These are phyloP conservation scores for Glyphotaelius pellucidus DNA, from an alignment of 2,888 invertebrate species.

Conservation along the genomic window DNA sequence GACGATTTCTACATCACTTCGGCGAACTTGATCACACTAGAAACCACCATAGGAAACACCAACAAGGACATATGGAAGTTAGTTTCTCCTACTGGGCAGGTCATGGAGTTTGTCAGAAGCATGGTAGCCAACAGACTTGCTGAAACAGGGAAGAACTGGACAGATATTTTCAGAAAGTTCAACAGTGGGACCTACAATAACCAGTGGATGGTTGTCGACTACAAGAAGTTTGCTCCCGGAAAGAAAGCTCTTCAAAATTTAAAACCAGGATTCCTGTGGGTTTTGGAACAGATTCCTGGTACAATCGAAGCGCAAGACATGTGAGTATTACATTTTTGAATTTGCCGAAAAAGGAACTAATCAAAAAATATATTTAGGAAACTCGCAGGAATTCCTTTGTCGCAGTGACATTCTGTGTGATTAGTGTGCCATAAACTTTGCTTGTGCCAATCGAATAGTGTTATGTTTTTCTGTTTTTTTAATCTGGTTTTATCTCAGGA, in stretches of 20 bases:
- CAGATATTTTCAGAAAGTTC: conserved; percentile 76
- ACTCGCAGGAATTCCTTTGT: background rate
- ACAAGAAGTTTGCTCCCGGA: conserved; percentile 79
- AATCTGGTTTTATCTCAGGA: conserved; percentile 48
- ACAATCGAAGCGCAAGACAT: conserved; percentile 71
- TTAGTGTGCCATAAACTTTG: background rate
- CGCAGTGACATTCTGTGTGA: background rate
- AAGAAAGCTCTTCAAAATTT: conserved; percentile 62
- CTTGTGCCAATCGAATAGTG: background rate
- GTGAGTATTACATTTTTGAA: conserved; percentile 67
- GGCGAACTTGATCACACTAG: conserved; percentile 79
- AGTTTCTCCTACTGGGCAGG: conserved; percentile 76
- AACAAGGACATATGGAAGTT: conserved; percentile 73
- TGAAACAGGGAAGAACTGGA: conserved; percentile 79
- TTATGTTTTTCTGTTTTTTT: background rate
- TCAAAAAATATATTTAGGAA: background rate
- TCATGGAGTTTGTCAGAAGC: conserved; percentile 79
- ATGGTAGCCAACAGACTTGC: conserved; percentile 84
- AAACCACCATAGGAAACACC: conserved; percentile 84
- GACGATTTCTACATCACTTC: conserved; percentile 82
- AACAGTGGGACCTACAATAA: conserved; percentile 89
- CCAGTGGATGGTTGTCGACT: conserved; percentile 85
- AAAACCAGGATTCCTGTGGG: conserved; percentile 77
- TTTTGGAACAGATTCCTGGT: conserved; percentile 81
- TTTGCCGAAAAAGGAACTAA: too few relatives aligned